These are phyloP conservation scores for Nothobranchius kuhntae DNA, from an alignment of 2,113 vertebrate species.

Conservation along the genomic window DNA sequence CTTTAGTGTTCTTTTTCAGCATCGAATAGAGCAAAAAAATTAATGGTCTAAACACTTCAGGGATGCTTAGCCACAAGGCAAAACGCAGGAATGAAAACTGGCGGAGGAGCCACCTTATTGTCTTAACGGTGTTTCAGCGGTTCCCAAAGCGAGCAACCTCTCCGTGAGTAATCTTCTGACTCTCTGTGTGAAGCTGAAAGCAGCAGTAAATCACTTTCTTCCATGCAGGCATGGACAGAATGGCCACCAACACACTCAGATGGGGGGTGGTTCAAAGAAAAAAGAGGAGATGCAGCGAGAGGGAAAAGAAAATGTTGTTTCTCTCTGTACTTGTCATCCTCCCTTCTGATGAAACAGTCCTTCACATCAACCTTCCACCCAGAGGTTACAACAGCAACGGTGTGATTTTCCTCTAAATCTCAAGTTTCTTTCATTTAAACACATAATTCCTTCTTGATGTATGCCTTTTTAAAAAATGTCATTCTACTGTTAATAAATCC, in stretches of 20 bases:
- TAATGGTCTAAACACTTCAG: conserved; percentile 1
- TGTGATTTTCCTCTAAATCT: conserved; percentile 9
- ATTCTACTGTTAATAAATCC: not conserved
- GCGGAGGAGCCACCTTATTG: conserved; percentile 52
- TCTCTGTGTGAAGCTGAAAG: conserved; percentile 57
- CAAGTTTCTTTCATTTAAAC: not conserved
- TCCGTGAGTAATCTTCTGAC: conserved; percentile 66
- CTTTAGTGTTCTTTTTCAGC: conserved; percentile 13
- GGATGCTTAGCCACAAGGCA: conserved; percentile 37
- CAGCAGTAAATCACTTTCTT: conserved; percentile 77
- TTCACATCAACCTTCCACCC: conserved; percentile 33
- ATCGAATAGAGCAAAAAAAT: conserved; percentile 16
- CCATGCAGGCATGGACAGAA: conserved; percentile 80
- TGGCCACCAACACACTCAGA: conserved; percentile 73
- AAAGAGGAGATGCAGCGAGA: conserved; percentile 23
- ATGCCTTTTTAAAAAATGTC: not conserved
- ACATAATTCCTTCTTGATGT: not conserved
- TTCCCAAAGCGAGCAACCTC: conserved; percentile 67
- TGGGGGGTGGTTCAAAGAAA: conserved; percentile 39
- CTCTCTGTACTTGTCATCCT: conserved; percentile 39
- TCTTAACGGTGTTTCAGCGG: conserved; percentile 62
- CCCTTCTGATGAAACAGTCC: conserved; percentile 30
- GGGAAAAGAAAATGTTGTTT: conserved; percentile 50
- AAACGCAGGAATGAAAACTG: conserved; percentile 34
- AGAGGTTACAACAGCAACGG: conserved; percentile 25